Evolutionary conservation across 1,140 invertebrate species (phyloP).

Genomic region (Lamellibrachia luymesi): DNA sequence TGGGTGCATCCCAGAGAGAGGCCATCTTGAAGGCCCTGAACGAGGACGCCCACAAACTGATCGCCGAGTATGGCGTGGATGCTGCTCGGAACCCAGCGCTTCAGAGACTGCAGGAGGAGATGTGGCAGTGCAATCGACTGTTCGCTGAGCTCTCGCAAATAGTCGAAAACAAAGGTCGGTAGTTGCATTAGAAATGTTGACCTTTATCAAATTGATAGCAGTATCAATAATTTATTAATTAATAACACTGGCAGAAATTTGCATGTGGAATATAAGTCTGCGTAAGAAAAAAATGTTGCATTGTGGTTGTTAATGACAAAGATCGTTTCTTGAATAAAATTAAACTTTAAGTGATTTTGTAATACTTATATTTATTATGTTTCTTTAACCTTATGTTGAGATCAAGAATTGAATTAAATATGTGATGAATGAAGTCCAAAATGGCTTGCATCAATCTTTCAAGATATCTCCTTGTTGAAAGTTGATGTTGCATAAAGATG

Average conservation of each 20-base stretch:
- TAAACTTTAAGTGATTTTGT: background rate
- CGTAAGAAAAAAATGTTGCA: too few species aligned
- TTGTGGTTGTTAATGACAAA: background rate
- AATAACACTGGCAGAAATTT: too few species aligned
- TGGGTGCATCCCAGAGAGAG: constrained; percentile 91
- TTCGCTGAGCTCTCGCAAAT: constrained; percentile 85
- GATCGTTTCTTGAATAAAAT: background rate
- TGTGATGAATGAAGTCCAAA: background rate
- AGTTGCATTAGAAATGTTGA: background rate
- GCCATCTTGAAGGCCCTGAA: constrained; percentile 92
- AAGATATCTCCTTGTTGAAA: background rate
- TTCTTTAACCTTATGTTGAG: background rate
- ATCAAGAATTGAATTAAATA: background rate
- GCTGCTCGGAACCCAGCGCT: constrained; percentile 77
- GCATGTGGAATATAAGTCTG: too few species aligned
- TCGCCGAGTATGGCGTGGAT: constrained; percentile 40
- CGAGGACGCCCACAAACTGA: constrained; percentile 87
- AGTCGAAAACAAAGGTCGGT: constrained; percentile 44
- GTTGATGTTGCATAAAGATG: background rate
- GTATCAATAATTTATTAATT: too few species aligned
- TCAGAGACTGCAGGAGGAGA: constrained; percentile 81
- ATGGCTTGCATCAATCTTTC: background rate
- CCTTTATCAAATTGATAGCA: too few species aligned
- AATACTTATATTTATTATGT: background rate
- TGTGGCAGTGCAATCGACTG: constrained; percentile 91